Base-by-base conservation (phyloP, 2,113 vertebrate species). In the Caranx melampygus region DNA sequence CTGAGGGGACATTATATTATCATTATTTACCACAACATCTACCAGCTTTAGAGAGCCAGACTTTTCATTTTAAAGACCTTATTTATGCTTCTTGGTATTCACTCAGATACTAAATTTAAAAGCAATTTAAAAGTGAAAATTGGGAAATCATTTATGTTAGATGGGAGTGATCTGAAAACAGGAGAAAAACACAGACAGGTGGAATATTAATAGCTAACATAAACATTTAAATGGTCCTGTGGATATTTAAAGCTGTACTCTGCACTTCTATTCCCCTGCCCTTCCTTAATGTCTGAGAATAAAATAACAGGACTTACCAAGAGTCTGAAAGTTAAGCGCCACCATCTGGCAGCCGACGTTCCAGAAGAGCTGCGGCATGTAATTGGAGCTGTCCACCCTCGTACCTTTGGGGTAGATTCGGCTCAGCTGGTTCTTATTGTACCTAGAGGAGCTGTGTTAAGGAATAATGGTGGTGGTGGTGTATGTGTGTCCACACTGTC, bases 281-380 rank as follows among this genome's bases (percentile, higher is more conserved):
- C 8, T 40, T 40, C 15, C 33, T 55, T 45, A 20, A 15, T 12
- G 44, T 72, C 34, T 11, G 33, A 51, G 21, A 47, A 34, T 34
- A 14, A 59, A 59, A 33, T 2, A 62, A 8, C 10, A 6, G 10
- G 3, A 64, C 94, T 94, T 73, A 97, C 97, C 97, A 1, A 96
- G 93, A 9, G 96, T 97, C 91, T 98, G 97, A 82, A 97, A 97
- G 90, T 98, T 98, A n/a, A 97, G 94, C 0, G 97, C 96, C 20
- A 96, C 97, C 78, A 98, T 96, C 93, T 97, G 97, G 87, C 97
- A 98, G 61, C 97, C 97, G 0, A 96, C 95, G 0, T 97, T 97
- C 97, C 97, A 98, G 91, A 97, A 98, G 72, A 97, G 92, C 90
- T 97, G 97, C 14, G 97, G 97, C 95, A 97, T 96, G 92, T 97